A percentile compares a stretch with the other conserved stretches of the same genome.
Evolutionary conservation across 2,888 invertebrate species (phyloP).

Genomic region (Malacosoma neustria): DNA sequence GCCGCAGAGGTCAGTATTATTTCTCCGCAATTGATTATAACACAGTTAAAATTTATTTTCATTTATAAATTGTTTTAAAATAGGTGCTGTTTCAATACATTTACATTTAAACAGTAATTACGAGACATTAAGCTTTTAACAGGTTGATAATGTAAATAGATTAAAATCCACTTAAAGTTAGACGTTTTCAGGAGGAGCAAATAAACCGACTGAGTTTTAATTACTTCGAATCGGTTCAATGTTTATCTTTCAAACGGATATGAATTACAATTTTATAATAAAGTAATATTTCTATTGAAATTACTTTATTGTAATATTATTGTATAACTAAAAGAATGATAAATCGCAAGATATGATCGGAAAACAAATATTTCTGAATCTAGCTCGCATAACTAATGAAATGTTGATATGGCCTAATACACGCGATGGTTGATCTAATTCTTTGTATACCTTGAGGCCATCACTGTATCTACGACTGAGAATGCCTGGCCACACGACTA

Average conservation of each 20-base stretch:
- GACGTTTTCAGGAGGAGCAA: conserved; percentile 2
- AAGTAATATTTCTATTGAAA: too few species aligned
- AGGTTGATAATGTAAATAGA: conserved; percentile 6
- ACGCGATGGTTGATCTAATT: too few species aligned
- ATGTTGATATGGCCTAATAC: too few species aligned
- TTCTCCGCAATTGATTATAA: too few species aligned
- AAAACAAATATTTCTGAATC: too few species aligned
- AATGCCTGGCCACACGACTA: too few species aligned
- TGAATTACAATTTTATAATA: not conserved
- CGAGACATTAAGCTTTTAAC: not conserved
- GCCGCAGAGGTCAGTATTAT: not conserved
- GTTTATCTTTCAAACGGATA: not conserved
- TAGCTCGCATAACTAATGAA: too few species aligned
- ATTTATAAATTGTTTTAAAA: not conserved
- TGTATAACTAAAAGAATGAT: too few species aligned
- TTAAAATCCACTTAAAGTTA: conserved; percentile 1
- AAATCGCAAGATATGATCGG: too few species aligned
- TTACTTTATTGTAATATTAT: conserved; percentile 1
- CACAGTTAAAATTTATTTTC: too few species aligned
- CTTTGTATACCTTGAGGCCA: too few species aligned
- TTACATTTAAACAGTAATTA: not conserved
- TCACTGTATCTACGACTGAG: too few species aligned
- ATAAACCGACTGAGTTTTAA: conserved; percentile 5
- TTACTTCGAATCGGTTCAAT: not conserved
- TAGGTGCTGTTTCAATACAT: not conserved